Conservation (phyloP, 1,140 invertebrate genomes). For the Caligus rogercresseyi region DNA sequence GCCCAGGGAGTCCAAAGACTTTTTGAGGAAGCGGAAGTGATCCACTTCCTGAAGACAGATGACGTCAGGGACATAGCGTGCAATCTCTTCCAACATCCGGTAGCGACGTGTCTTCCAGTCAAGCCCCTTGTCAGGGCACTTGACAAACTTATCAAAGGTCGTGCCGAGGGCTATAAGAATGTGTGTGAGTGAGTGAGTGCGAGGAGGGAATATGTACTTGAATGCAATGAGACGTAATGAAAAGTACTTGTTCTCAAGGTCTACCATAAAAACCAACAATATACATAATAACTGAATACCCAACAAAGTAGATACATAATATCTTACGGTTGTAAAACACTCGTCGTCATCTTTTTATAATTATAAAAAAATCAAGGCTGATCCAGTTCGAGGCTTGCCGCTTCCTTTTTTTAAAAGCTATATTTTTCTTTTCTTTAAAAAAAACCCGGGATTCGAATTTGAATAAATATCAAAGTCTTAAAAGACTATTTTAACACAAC, state of each 20-base stretch:
- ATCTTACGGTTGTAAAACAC: background rate
- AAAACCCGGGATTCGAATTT: no score
- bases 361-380: no score
- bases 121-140: constrained; percentile 48
- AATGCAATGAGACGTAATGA: background rate
- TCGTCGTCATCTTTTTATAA: constrained; percentile 8
- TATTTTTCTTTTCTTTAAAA: no score
- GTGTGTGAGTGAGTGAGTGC: constrained; percentile 22
- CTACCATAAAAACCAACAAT: background rate
- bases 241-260: background rate
- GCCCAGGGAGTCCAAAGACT: constrained; percentile 41
- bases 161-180: constrained; percentile 45
- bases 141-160: constrained; percentile 51
- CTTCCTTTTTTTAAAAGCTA: no score
- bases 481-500: no score
- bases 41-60: constrained; percentile 63
- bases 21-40: constrained; percentile 48
- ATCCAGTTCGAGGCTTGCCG: no score
- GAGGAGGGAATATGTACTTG: background rate
- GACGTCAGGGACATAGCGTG: constrained; percentile 46
- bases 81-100: constrained; percentile 50
- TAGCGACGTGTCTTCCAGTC: constrained; percentile 46
- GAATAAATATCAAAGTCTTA: no score
- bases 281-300: background rate
- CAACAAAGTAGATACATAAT: constrained; percentile 8